phyloP scores from a whole-genome alignment of 2,888 invertebrate genomes.

The Neoitamus cyanurus region DNA sequence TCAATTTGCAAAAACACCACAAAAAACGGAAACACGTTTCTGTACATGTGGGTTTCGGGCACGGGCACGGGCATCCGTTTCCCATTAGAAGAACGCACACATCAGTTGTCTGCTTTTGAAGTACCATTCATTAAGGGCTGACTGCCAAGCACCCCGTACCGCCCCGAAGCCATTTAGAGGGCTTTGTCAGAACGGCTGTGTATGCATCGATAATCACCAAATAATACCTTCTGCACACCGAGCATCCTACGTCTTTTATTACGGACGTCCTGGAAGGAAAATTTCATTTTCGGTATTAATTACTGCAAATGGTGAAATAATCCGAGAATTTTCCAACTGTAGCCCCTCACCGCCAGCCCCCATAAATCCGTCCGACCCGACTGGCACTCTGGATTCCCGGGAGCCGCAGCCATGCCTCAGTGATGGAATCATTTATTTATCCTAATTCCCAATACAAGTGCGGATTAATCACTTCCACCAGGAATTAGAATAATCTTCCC shows the following conservation, averaged over 20 bases:
- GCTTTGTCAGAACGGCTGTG: neutral
- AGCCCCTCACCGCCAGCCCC: neutral
- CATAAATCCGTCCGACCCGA: neutral
- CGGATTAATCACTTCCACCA: conserved; percentile 46
- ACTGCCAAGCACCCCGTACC: neutral
- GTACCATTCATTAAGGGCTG: neutral
- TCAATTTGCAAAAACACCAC: neutral
- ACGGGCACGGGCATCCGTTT: neutral
- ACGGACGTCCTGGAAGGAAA: neutral
- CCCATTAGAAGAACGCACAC: neutral
- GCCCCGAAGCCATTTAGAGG: neutral
- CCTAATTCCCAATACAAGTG: conserved; percentile 46
- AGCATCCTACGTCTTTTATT: neutral
- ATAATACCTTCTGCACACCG: neutral
- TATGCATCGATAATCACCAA: neutral
- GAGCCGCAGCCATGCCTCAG: neutral
- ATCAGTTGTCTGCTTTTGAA: conserved; percentile 1
- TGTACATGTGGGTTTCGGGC: neutral
- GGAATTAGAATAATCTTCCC: conserved; percentile 45
- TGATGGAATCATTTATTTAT: conserved; percentile 46
- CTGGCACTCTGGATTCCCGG: neutral
- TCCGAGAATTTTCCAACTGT: conserved; percentile 11
- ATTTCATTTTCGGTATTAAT: conserved; percentile 34
- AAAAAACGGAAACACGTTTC: neutral
- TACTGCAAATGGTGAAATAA: conserved; percentile 39